Percentiles rank a stretch among this genome's conserved stretches.
Evolutionary conservation across 2,797 vertebrate species (phyloP).

Genomic region (Sarcophilus harrisii): DNA sequence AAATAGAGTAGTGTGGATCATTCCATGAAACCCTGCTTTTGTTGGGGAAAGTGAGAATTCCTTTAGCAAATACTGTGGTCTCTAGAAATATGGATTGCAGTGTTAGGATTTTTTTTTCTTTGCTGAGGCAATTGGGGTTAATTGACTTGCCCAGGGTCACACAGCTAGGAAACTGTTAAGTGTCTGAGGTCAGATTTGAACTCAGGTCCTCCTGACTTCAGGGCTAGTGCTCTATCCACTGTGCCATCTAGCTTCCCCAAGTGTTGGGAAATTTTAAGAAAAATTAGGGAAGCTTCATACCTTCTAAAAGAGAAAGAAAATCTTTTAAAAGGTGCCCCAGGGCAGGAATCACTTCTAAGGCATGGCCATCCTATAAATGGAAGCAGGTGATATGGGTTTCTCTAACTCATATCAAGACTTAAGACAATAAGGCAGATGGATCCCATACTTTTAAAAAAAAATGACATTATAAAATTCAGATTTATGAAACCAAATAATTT

Average conservation of each 20-base stretch:
- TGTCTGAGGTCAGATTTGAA: no score
- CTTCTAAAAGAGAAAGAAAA: neutral
- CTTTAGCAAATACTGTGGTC: neutral
- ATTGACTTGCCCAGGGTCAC: no score
- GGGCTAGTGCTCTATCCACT: no score
- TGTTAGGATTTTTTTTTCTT: neutral
- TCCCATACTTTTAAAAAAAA: neutral
- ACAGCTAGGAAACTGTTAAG: no score
- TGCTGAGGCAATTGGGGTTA: no score
- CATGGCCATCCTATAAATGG: neutral
- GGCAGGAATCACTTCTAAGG: neutral
- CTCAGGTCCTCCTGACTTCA: no score
- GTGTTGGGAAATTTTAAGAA: neutral
- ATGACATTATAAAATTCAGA: neutral
- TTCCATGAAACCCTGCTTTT: neutral
- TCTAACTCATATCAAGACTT: neutral
- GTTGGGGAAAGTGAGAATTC: neutral
- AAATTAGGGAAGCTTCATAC: neutral
- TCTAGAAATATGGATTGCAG: neutral
- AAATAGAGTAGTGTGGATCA: neutral
- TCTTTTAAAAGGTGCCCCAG: neutral
- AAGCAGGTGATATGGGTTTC: no score
- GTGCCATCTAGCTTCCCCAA: no score
- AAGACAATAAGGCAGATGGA: neutral
- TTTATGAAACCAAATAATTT: neutral